These are phyloP conservation scores for Pristis pectinata DNA, from an alignment of 2,797 vertebrate species.

Conservation along the genomic window DNA sequence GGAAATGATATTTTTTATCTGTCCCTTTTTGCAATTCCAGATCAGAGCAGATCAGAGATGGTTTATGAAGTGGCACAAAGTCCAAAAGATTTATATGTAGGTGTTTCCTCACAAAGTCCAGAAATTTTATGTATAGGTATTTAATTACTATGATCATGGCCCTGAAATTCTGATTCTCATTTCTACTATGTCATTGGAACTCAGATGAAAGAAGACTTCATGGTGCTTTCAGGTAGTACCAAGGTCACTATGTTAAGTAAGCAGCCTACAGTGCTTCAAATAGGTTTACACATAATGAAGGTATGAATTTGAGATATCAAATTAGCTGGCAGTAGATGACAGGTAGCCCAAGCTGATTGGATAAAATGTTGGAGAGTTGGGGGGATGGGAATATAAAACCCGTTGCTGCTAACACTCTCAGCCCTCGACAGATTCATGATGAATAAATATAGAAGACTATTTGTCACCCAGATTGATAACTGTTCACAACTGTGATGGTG, in stretches of 20 bases:
- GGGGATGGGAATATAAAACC: background rate
- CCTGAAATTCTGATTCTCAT: background rate
- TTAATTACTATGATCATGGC: background rate
- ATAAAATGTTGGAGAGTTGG: background rate
- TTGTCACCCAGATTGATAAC: conserved; percentile 85
- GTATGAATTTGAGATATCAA: background rate
- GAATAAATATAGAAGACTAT: conserved; percentile 89
- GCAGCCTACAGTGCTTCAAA: background rate
- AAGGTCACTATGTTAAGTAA: background rate
- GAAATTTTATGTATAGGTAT: no score
- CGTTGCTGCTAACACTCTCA: conserved; percentile 54
- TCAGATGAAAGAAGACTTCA: background rate
- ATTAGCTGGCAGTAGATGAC: background rate
- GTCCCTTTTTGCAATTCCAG: conserved; percentile 62
- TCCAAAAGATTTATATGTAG: background rate
- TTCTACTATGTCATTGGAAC: background rate
- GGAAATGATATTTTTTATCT: conserved; percentile 54
- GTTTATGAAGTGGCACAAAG: background rate
- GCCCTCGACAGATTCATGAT: conserved; percentile 59
- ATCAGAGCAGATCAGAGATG: conserved; percentile 31
- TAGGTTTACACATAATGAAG: background rate
- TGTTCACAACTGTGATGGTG: conserved; percentile 76
- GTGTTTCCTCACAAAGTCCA: background rate
- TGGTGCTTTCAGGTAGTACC: background rate
- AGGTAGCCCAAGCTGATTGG: background rate